Conservation (phyloP, 2,113 vertebrate genomes). For the Narcine bancroftii region DNA sequence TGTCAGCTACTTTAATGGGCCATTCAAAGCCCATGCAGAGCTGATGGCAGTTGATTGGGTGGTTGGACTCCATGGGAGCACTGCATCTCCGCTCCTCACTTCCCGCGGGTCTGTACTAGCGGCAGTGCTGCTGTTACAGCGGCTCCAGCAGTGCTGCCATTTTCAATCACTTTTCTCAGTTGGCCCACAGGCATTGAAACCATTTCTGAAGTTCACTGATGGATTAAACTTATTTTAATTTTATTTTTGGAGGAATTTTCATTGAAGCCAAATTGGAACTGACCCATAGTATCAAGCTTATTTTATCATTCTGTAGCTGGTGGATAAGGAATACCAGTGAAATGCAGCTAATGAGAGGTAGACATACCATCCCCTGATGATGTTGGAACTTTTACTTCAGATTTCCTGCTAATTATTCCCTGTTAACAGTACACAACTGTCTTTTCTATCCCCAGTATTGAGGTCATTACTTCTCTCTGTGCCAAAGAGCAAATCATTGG, state of each 20-base stretch:
- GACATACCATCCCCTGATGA: background rate
- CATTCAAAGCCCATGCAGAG: too few species aligned
- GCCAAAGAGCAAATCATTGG: constrained; percentile 32
- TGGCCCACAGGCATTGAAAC: background rate
- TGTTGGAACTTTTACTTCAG: background rate
- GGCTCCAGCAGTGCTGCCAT: too few species aligned
- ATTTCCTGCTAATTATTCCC: background rate
- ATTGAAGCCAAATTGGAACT: constrained; percentile 12
- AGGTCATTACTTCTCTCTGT: constrained; percentile 9
- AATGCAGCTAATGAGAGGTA: background rate
- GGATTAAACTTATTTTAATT: background rate
- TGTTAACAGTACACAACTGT: constrained; percentile 16
- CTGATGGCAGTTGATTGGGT: too few species aligned
- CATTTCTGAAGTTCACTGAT: background rate
- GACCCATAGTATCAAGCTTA: background rate
- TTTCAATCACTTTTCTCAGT: background rate
- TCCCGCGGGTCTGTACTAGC: too few species aligned
- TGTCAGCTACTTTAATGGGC: too few species aligned
- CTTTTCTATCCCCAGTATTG: constrained; percentile 24
- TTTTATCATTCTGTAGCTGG: background rate
- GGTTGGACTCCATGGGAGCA: too few species aligned
- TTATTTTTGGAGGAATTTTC: background rate
- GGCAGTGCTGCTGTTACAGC: too few species aligned
- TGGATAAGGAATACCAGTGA: background rate
- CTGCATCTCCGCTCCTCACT: too few species aligned